These are phyloP conservation scores for Hycleus phaleratus DNA, from an alignment of 1,140 invertebrate species.

Conservation along the genomic window DNA sequence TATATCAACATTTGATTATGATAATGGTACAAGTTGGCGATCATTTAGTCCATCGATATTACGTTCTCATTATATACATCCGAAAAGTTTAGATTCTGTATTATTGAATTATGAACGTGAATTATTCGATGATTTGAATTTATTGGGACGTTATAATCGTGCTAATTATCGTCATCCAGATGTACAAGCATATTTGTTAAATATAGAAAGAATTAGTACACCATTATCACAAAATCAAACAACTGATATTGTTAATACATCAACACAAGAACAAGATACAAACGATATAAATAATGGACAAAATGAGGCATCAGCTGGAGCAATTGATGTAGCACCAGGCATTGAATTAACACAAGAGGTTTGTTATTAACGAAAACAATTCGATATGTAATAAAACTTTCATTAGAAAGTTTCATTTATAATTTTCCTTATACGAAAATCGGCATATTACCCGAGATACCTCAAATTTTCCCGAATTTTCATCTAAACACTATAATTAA, in stretches of 20 bases:
- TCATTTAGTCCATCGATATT: conserved; percentile 44
- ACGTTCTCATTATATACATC: conserved; percentile 55
- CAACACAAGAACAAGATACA: conserved; percentile 4
- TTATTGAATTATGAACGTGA: conserved; percentile 63
- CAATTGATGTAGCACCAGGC: conserved; percentile 14
- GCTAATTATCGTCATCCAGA: conserved; percentile 39
- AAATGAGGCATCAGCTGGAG: conserved; percentile 8
- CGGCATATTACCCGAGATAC: too few relatives aligned
- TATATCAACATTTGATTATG: conserved; percentile 47
- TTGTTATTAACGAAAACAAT: background rate
- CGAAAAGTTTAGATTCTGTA: conserved; percentile 66
- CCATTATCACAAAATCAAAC: conserved; percentile 14
- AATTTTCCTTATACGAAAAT: too few relatives aligned
- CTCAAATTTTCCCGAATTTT: too few relatives aligned
- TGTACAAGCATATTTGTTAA: conserved; percentile 52
- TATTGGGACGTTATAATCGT: conserved; percentile 47
- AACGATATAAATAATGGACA: conserved; percentile 1
- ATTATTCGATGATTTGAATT: conserved; percentile 69
- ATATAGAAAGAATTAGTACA: conserved; percentile 37
- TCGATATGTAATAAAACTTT: too few relatives aligned
- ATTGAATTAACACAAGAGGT: conserved; percentile 37
- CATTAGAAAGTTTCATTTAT: too few relatives aligned
- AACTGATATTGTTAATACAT: conserved; percentile 12
- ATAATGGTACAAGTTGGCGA: conserved; percentile 60
- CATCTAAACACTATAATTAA: too few relatives aligned